These are phyloP conservation scores for Drosophila auraria DNA, from an alignment of 1,140 invertebrate species.

Conservation along the genomic window DNA sequence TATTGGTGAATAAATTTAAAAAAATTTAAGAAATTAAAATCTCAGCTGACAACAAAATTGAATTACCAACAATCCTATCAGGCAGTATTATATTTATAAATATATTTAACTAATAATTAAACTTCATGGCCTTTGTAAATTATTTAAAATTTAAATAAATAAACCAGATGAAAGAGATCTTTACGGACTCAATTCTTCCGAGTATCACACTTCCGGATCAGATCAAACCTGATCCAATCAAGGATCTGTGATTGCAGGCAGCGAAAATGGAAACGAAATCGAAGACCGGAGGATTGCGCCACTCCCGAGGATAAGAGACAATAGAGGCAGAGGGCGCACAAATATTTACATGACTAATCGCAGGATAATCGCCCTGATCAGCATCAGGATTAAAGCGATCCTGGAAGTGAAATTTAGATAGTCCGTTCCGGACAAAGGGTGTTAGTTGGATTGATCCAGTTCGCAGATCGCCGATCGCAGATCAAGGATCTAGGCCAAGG, in stretches of 20 bases:
- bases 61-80: too few relatives aligned
- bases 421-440: conserved; percentile 30
- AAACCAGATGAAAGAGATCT: too few relatives aligned
- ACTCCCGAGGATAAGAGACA: conserved; percentile 1
- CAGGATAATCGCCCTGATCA: conserved; percentile 48
- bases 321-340: conserved; percentile 4
- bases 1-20: neutral
- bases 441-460: conserved; percentile 36
- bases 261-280: conserved; percentile 21
- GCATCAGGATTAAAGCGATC: conserved; percentile 45
- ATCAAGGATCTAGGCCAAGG: neutral
- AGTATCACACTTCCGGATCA: conserved; percentile 41
- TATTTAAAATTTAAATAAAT: neutral
- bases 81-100: too few relatives aligned
- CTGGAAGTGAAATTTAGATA: conserved; percentile 33
- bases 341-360: conserved; percentile 53
- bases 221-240: conserved; percentile 49
- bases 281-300: conserved; percentile 29
- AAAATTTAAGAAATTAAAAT: too few relatives aligned
- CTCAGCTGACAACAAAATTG: too few relatives aligned
- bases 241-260: conserved; percentile 26
- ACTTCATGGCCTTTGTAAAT: too few relatives aligned
- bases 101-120: too few relatives aligned
- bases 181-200: neutral
- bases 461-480: conserved; percentile 21